These are phyloP conservation scores for Standfussiana lucernea DNA, from an alignment of 2,888 invertebrate species.

Conservation along the genomic window DNA sequence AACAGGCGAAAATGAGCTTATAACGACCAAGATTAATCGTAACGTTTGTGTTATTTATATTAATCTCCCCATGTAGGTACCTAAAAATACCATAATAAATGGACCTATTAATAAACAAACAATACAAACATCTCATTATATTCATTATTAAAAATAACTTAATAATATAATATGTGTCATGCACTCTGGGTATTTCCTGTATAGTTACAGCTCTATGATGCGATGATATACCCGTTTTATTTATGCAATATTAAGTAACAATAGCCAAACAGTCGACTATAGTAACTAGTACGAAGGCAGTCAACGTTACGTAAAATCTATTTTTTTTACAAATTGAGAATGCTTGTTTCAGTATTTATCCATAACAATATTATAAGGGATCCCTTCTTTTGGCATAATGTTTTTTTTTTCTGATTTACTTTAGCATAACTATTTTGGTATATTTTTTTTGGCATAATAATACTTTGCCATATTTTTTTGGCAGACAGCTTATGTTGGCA, in stretches of 20 bases:
- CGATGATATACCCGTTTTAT: background rate
- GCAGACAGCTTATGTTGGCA: too few relatives aligned
- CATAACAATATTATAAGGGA: too few relatives aligned
- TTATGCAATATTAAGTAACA: background rate
- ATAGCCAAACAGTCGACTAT: background rate
- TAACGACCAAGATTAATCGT: background rate
- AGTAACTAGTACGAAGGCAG: background rate
- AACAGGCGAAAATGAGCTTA: background rate
- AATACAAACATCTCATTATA: background rate
- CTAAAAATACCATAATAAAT: background rate
- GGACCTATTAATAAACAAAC: background rate
- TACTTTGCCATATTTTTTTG: too few relatives aligned
- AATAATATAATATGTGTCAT: background rate
- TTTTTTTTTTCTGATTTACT: too few relatives aligned
- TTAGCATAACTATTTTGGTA: too few relatives aligned
- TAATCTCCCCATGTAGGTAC: background rate
- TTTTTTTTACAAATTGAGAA: too few relatives aligned
- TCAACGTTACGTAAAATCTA: background rate
- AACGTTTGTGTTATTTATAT: background rate
- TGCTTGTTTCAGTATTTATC: too few relatives aligned
- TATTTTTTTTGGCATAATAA: too few relatives aligned
- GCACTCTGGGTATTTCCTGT: constrained; percentile 13
- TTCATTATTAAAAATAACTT: background rate
- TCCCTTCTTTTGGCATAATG: too few relatives aligned
- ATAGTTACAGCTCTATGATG: background rate